Evolutionary conservation across 2,113 vertebrate species (phyloP).

Genomic region (Rissa tridactyla): DNA sequence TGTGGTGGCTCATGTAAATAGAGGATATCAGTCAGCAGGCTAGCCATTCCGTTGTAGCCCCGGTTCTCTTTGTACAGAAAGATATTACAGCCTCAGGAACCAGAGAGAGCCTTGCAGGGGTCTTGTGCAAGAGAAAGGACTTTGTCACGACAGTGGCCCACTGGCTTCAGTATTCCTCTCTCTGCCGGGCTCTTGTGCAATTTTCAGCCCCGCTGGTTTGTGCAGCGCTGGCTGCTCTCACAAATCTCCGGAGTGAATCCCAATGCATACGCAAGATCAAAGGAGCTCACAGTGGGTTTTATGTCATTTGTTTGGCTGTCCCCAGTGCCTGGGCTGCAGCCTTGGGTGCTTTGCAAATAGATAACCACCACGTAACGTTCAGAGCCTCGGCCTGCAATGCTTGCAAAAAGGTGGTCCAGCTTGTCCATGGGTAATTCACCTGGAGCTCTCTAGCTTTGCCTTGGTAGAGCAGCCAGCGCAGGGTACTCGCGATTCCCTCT

Average conservation of each 20-base stretch:
- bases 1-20: background rate
- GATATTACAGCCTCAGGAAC: background rate
- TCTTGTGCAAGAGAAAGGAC: background rate
- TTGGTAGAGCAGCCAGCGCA: accelerated
- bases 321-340: background rate
- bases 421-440: background rate
- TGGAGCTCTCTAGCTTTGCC: background rate
- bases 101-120: background rate
- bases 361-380: background rate
- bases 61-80: background rate
- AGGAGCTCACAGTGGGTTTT: background rate
- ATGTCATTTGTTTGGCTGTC: background rate
- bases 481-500: background rate
- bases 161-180: background rate
- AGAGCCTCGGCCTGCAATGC: background rate
- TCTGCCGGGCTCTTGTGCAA: background rate
- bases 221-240: background rate
- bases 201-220: background rate
- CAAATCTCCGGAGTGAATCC: conserved; percentile 1
- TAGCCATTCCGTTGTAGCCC: background rate
- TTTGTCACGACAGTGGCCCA: background rate
- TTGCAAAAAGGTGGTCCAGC: background rate
- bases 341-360: background rate
- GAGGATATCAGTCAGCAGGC: background rate
- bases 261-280: background rate